Evolutionary conservation across 2,888 invertebrate species (phyloP).

Genomic region (Erebia epiphron): DNA sequence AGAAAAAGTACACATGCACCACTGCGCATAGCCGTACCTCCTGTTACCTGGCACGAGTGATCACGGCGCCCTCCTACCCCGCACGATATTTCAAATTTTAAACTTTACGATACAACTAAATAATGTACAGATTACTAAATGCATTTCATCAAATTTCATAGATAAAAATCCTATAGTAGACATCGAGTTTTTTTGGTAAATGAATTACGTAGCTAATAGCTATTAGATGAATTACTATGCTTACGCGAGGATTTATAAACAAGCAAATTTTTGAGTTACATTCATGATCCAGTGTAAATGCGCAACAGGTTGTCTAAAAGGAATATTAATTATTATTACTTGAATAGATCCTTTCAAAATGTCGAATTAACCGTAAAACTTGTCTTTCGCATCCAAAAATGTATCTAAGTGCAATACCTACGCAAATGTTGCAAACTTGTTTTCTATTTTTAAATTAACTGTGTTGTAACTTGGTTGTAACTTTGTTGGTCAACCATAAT

Average conservation of each 20-base stretch:
- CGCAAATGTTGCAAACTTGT: constrained; percentile 11
- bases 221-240: no score
- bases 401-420: not conserved
- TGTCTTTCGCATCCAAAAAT: not conserved
- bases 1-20: constrained; percentile 32
- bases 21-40: constrained; percentile 72
- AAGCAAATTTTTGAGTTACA: no score
- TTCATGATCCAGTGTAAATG: no score
- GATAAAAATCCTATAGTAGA: not conserved
- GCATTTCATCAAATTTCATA: no score
- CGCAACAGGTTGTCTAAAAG: not conserved
- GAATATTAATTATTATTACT: not conserved
- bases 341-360: not conserved
- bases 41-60: constrained; percentile 79
- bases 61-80: constrained; percentile 55
- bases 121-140: no score
- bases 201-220: not conserved
- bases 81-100: constrained; percentile 55
- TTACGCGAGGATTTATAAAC: no score
- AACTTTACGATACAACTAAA: constrained; percentile 45
- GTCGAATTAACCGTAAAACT: no score
- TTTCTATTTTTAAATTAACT: constrained; percentile 15
- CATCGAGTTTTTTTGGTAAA: not conserved
- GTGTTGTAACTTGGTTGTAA: constrained; percentile 23
- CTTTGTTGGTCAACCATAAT: constrained; percentile 11